Percentiles rank a stretch among this genome's conserved stretches.
Evolutionary conservation across 2,888 invertebrate genomes (phyloP).

Genomic region (Eilema sororculum): DNA sequence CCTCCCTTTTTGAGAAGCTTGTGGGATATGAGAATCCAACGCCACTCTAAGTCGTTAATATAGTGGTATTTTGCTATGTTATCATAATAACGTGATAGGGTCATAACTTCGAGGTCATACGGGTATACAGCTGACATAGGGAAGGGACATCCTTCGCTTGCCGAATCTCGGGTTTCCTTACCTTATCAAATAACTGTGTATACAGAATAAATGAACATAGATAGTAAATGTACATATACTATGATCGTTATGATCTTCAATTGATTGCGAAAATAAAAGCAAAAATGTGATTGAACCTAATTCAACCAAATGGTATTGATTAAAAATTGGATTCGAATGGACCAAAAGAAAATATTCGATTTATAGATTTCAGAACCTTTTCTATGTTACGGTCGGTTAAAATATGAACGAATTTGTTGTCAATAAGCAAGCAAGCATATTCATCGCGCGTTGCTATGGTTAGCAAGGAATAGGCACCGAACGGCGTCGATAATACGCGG

Average conservation of each 20-base stretch:
- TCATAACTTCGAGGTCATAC: no score
- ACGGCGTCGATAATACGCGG: conserved; percentile 51
- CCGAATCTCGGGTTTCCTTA: no score
- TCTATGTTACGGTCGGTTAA: not conserved
- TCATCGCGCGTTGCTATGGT: conserved; percentile 25
- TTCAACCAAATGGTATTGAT: not conserved
- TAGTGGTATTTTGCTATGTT: no score
- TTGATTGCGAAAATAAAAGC: not conserved
- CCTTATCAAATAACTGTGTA: not conserved
- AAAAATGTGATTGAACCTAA: not conserved
- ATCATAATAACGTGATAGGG: no score
- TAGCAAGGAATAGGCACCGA: conserved; percentile 21
- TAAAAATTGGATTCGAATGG: not conserved
- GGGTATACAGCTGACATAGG: no score
- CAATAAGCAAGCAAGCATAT: conserved; percentile 12
- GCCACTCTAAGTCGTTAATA: no score
- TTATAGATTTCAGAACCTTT: not conserved
- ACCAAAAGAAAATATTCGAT: not conserved
- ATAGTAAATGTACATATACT: not conserved
- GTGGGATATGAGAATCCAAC: no score
- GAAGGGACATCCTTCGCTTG: no score
- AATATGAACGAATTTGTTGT: not conserved
- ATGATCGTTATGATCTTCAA: not conserved
- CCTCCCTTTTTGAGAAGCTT: no score
- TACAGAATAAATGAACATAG: not conserved